Percentiles rank a stretch among this genome's conserved stretches.
Conservation (phyloP, 1,140 invertebrate species). For the Cataglyphis hispanica region DNA sequence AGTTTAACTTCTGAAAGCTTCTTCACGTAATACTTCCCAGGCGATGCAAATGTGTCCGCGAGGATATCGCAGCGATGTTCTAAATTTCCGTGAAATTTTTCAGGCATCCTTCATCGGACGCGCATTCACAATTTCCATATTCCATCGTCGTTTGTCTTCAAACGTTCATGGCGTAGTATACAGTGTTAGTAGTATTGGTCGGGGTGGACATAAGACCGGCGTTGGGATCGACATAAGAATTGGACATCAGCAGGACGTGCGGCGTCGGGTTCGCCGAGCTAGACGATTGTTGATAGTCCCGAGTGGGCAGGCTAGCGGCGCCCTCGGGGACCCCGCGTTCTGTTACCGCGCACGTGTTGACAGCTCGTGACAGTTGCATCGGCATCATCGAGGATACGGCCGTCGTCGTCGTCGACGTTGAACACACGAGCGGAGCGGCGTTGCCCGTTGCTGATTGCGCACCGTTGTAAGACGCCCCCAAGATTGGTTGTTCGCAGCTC, state of each 20-base stretch:
- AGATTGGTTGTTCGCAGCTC: conserved; percentile 8
- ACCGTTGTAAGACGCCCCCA: conserved; percentile 36
- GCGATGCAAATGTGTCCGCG: neutral
- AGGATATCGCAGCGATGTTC: neutral
- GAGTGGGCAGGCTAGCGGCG: conserved; percentile 87
- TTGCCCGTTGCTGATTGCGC: neutral
- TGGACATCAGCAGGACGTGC: conserved; percentile 62
- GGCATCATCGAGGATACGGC: conserved; percentile 84
- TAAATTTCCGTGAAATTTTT: neutral
- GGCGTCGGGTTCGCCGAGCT: conserved; percentile 40
- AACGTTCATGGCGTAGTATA: conserved; percentile 87
- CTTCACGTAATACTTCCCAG: neutral
- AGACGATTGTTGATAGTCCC: conserved; percentile 82
- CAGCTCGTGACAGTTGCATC: conserved; percentile 70
- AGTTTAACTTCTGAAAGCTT: neutral
- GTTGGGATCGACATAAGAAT: conserved; percentile 73
- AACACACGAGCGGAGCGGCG: conserved; percentile 74
- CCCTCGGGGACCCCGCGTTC: conserved; percentile 89
- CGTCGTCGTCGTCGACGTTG: conserved; percentile 76
- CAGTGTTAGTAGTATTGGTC: conserved; percentile 82
- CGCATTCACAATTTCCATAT: neutral
- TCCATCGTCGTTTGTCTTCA: conserved; percentile 67
- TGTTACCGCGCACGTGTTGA: conserved; percentile 82
- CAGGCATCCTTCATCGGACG: neutral
- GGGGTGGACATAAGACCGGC: conserved; percentile 79